phyloP scores from a whole-genome alignment of 2,797 vertebrate species.

The Alcedo quadribrachys region DNA sequence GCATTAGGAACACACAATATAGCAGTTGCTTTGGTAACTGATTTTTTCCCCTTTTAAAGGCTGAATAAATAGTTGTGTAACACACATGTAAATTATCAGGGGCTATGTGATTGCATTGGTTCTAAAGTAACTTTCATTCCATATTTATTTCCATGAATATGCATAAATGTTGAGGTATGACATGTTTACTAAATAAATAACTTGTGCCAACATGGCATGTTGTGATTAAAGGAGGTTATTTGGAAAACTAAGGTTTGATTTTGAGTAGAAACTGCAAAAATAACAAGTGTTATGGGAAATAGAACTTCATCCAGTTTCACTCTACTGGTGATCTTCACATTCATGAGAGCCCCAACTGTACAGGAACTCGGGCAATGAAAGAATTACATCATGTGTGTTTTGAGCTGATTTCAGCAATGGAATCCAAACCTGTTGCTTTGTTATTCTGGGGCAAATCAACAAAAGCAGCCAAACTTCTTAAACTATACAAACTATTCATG shows the following conservation, averaged over 20 bases:
- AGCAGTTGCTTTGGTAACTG: conserved; percentile 69
- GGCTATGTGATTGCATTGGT: background rate
- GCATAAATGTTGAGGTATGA: background rate
- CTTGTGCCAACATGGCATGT: background rate
- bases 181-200: conserved; percentile 1
- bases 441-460: background rate
- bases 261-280: conserved; percentile 9
- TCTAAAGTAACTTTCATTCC: background rate
- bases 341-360: background rate
- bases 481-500: background rate
- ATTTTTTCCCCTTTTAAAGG: conserved; percentile 36
- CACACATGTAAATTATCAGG: conserved; percentile 17
- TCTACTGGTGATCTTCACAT: background rate
- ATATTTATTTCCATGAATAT: background rate
- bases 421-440: background rate
- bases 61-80: conserved; percentile 57
- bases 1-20: conserved; percentile 46
- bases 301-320: background rate
- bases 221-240: background rate
- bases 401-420: background rate
- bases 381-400: background rate
- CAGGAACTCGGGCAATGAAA: background rate
- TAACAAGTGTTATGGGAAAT: background rate
- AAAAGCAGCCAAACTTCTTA: background rate
- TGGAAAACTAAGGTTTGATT: background rate